Evolutionary conservation across 2,797 vertebrate species (phyloP), one percentile per base, ranked within the genome.

Genomic region (Pristis pectinata): DNA sequence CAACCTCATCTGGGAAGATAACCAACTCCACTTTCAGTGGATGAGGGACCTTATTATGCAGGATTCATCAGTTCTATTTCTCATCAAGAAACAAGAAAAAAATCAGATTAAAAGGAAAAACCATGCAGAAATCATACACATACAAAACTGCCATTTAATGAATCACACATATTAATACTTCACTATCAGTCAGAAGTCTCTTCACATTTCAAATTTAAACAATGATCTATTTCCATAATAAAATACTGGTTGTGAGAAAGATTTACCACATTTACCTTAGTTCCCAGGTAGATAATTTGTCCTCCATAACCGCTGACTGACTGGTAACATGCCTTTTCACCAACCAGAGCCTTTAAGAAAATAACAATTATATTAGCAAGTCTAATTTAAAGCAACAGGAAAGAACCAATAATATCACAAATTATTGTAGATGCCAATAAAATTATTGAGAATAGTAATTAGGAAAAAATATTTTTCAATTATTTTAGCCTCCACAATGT

Each of bases 241-340:
- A 89, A 61, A 61, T n/a, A 34, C 2, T 30, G 83, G 37, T 8
- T 17, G 27, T 67, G n/a, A 56, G 1, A 24, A 53, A 74, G 27
- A 53, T 74, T 24, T 15, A 53, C 22, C 15, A 49, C 49, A 37
- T 94, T 92, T 98, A 99, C 99, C 97, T 99, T 99, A 27, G 98
- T 99, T 95, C 99, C 99, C 95, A 99, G 96, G 96, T 98, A 99
- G 95, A 99, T 97, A 61, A 99, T 98, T 96, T 99, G 98, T 72
- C 98, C 98, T 37, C 97, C 97, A 53, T 98, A 98, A 96, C 98
- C 98, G 87, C 98, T 99, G 94, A 99, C 98, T 10, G 99, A 99
- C 96, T 99, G 98, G 95, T 99, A 99, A 95, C 99, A 99, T 94
- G 99, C 98, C 95, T 98, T 99, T 95, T 99, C 99, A 96, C 99